Percentiles rank a stretch among this genome's conserved stretches.
These are phyloP conservation scores for Gymnocheta viridis DNA, from an alignment of 2,888 invertebrate genomes.

Conservation along the genomic window DNA sequence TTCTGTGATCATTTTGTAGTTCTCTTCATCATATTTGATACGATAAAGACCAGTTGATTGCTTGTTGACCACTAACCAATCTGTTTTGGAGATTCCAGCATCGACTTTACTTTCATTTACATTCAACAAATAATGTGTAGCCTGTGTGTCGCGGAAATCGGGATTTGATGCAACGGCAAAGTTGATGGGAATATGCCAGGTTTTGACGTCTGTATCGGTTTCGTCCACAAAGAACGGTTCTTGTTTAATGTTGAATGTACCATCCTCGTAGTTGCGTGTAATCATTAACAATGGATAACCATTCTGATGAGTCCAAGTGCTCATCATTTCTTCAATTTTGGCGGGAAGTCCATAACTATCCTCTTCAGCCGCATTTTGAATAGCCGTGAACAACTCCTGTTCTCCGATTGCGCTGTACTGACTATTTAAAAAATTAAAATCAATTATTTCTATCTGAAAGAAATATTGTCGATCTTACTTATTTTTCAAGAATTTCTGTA, in stretches of 20 bases:
- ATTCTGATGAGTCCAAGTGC: not conserved
- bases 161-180: constrained; percentile 74
- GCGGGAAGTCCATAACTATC: not conserved
- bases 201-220: constrained; percentile 28
- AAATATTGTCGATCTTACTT: constrained; percentile 73
- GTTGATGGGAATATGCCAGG: constrained; percentile 79
- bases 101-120: too few relatives aligned
- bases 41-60: constrained; percentile 83
- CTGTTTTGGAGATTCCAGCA: constrained; percentile 64
- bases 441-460: not conserved
- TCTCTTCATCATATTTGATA: too few relatives aligned
- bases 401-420: not conserved
- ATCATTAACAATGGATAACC: constrained; percentile 80
- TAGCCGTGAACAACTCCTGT: not conserved
- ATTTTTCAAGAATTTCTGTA: constrained; percentile 74
- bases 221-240: constrained; percentile 72
- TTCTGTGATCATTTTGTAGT: constrained; percentile 87
- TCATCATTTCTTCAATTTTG: not conserved
- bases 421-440: not conserved
- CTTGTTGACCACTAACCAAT: constrained; percentile 80
- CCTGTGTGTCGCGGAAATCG: constrained; percentile 77
- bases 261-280: constrained; percentile 82
- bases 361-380: not conserved
- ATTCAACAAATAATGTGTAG: too few relatives aligned
- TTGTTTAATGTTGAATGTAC: constrained; percentile 84